Conservation (phyloP, 2,113 vertebrate species). For the Typhlomys cinereus region DNA sequence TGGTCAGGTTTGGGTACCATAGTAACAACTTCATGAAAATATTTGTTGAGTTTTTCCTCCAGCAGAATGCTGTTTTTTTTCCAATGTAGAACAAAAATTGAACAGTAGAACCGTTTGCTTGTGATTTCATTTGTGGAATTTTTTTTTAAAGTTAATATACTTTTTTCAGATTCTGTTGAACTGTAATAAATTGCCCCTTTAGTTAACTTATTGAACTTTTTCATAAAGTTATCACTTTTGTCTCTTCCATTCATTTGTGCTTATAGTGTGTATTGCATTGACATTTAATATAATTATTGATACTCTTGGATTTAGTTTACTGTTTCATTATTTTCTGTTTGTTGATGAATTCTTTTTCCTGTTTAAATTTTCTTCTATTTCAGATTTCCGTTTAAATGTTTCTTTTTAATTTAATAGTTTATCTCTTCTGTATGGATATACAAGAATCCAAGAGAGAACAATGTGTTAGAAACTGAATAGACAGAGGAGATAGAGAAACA, state of each 20-base stretch:
- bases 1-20: background rate
- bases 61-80: background rate
- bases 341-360: background rate
- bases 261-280: background rate
- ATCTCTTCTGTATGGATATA: background rate
- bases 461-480: too few species aligned
- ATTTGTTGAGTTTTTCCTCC: background rate
- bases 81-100: background rate
- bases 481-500: background rate
- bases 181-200: background rate
- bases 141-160: background rate
- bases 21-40: background rate
- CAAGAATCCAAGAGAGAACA: too few species aligned
- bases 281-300: background rate
- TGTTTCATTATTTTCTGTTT: background rate
- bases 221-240: background rate
- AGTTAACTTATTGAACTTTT: background rate
- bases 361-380: background rate
- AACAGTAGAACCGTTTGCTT: background rate
- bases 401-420: background rate
- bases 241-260: background rate
- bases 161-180: background rate
- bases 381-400: background rate
- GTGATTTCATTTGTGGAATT: background rate
- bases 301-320: background rate